Evolutionary conservation across 2,888 invertebrate species (phyloP).

Genomic region (Lasioglossum leucozonium): DNA sequence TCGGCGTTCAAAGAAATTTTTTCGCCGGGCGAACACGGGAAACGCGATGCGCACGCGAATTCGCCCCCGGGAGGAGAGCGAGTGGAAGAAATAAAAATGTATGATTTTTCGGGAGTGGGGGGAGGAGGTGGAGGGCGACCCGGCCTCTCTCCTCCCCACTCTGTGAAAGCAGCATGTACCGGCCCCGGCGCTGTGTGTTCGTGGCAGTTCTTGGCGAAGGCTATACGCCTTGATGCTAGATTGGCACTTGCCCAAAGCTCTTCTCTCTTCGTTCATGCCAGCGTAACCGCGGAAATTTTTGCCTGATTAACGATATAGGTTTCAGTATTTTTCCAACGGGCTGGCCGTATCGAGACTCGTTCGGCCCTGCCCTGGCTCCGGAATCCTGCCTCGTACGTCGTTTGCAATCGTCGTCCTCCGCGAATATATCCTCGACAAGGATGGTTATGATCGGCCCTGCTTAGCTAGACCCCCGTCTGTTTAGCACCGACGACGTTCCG

Average conservation of each 20-base stretch:
- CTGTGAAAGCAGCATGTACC: slow-evolving; percentile 40
- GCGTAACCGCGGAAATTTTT: slow-evolving; percentile 80
- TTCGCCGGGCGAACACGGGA: slow-evolving; percentile 20
- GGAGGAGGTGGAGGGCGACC: slow-evolving; percentile 46
- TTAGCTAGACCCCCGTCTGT: slow-evolving; percentile 17
- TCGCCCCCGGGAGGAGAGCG: slow-evolving; percentile 41
- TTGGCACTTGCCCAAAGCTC: slow-evolving; percentile 80
- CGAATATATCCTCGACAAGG: slow-evolving; percentile 23
- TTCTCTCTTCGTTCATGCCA: slow-evolving; percentile 72
- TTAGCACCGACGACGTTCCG: neutral
- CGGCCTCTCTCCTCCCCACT: neutral
- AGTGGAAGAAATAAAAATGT: slow-evolving; percentile 77
- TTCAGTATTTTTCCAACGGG: slow-evolving; percentile 74
- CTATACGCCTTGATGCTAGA: slow-evolving; percentile 71
- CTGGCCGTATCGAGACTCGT: slow-evolving; percentile 43
- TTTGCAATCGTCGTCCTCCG: slow-evolving; percentile 28
- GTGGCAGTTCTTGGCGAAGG: slow-evolving; percentile 66
- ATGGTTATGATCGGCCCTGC: slow-evolving; percentile 32
- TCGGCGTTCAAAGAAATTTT: slow-evolving; percentile 37
- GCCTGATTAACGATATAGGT: slow-evolving; percentile 81
- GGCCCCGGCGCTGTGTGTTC: slow-evolving; percentile 29
- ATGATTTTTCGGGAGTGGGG: slow-evolving; percentile 61
- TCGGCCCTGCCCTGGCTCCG: slow-evolving; percentile 35
- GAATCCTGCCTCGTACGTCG: slow-evolving; percentile 25
- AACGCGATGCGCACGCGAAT: slow-evolving; percentile 31